Percentiles rank a stretch among this genome's conserved stretches.
Evolutionary conservation across 2,888 invertebrate species (phyloP).

Genomic region (Drosophila mercatorum): DNA sequence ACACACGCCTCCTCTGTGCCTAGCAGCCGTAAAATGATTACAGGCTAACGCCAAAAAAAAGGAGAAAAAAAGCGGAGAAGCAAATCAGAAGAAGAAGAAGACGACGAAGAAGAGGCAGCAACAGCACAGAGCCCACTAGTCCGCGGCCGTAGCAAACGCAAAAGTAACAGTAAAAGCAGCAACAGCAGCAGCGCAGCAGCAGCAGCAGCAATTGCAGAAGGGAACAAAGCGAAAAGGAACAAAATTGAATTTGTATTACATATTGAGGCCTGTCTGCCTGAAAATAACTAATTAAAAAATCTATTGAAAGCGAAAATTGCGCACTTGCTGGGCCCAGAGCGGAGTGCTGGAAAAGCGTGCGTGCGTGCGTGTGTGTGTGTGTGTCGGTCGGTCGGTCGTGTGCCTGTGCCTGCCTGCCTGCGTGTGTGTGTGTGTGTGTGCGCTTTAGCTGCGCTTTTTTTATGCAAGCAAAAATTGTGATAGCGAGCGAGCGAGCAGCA

Average conservation of each 20-base stretch:
- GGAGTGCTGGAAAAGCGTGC: constrained; percentile 26
- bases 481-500: constrained; percentile 28
- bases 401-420: not conserved
- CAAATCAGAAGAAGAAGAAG: constrained; percentile 35
- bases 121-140: constrained; percentile 25
- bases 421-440: constrained; percentile 21
- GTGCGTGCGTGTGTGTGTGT: constrained; percentile 10
- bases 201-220: not conserved
- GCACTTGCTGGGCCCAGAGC: constrained; percentile 18
- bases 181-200: constrained; percentile 1
- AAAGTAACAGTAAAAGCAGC: constrained; percentile 1
- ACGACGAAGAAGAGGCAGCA: constrained; percentile 7
- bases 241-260: constrained; percentile 29
- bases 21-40: constrained; percentile 70
- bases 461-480: constrained; percentile 54
- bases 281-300: constrained; percentile 26
- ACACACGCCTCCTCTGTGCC: not conserved
- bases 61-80: constrained; percentile 36
- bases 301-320: constrained; percentile 29
- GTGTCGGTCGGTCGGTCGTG: not conserved
- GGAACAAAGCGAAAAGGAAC: constrained; percentile 13
- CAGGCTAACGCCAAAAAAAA: constrained; percentile 60
- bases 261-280: constrained; percentile 14
- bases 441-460: constrained; percentile 54
- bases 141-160: constrained; percentile 21